Conservation (phyloP, 2,113 vertebrate genomes). For the Panthera uncia region DNA sequence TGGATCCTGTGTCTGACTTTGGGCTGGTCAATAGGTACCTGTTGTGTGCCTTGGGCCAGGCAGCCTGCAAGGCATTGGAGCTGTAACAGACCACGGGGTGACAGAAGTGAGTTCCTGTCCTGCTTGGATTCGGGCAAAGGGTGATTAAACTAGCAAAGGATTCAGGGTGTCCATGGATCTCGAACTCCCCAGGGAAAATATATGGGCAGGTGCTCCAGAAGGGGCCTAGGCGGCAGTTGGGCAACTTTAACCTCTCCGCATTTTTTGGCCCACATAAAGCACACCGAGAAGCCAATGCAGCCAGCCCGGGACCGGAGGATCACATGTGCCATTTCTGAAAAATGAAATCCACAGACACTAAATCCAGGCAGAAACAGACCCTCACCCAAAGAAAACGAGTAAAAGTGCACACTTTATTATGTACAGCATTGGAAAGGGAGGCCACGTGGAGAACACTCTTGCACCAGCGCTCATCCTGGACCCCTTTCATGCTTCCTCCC, state of each 20-base stretch:
- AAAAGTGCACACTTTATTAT: conserved; percentile 29
- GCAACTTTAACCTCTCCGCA: background rate
- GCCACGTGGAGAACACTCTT: background rate
- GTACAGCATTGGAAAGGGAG: background rate
- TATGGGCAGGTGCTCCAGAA: background rate
- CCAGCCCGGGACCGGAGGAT: background rate
- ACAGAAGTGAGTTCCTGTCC: background rate
- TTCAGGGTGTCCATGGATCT: background rate
- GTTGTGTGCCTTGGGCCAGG: background rate
- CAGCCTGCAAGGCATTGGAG: background rate
- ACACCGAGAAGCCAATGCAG: background rate
- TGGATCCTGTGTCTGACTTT: background rate
- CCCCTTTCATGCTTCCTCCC: background rate
- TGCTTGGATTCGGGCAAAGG: background rate
- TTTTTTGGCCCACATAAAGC: background rate
- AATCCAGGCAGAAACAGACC: background rate
- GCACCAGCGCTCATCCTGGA: background rate
- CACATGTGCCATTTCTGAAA: background rate
- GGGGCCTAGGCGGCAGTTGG: background rate
- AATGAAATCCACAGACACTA: background rate
- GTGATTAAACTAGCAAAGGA: background rate
- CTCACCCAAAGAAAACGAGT: background rate
- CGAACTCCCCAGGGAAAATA: background rate
- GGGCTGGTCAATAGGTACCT: background rate
- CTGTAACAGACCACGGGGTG: background rate